phyloP scores from a whole-genome alignment of 2,113 vertebrate genomes.

The Poeciliopsis retropinna region DNA sequence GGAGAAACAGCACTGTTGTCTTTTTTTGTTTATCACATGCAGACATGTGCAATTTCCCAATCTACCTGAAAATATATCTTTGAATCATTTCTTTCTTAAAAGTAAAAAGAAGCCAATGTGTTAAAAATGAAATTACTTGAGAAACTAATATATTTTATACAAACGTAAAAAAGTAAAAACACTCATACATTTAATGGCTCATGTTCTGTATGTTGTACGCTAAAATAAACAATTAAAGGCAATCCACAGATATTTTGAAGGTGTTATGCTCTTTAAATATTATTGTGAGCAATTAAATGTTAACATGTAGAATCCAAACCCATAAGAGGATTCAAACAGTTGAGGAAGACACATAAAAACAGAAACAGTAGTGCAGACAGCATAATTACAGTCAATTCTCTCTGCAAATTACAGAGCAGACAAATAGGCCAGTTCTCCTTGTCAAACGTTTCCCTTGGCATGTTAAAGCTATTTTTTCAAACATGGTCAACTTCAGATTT shows the following conservation, averaged over 20 bases:
- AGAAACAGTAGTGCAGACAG: slow-evolving; percentile 38
- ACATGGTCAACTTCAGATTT: slow-evolving; percentile 2
- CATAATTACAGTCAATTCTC: slow-evolving; percentile 50
- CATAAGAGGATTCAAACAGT: slow-evolving; percentile 2
- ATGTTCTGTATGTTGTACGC: background rate
- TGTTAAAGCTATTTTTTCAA: slow-evolving; percentile 17
- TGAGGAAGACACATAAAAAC: slow-evolving; percentile 33
- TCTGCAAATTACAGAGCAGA: slow-evolving; percentile 58
- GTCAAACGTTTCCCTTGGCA: slow-evolving; percentile 36
- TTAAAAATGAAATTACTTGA: background rate
- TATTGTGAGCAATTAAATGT: background rate
- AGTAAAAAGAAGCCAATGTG: background rate
- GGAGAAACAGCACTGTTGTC: background rate
- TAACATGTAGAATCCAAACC: background rate
- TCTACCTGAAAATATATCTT: background rate
- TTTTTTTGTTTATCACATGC: background rate
- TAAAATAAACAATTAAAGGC: background rate
- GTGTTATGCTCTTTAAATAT: no score
- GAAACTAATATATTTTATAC: no score
- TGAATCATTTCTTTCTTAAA: background rate
- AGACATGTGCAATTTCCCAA: background rate
- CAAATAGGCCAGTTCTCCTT: slow-evolving; percentile 35
- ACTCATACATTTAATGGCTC: background rate
- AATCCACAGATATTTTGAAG: no score
- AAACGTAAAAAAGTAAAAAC: no score